Conservation (phyloP, 2,888 invertebrate species). For the Trypoxylon attenuatum region DNA sequence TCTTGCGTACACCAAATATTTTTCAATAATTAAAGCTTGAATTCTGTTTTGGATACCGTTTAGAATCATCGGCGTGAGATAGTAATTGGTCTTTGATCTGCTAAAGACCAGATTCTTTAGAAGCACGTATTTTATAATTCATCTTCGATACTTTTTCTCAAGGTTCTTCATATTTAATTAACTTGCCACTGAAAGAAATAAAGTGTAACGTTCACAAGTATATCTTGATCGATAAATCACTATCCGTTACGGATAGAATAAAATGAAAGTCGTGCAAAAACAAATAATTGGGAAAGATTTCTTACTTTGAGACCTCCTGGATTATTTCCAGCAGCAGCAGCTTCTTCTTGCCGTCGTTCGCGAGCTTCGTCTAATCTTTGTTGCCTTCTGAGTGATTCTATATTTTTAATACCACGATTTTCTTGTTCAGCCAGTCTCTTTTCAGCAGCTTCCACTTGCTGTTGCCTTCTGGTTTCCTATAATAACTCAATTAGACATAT, state of each 20-base stretch:
- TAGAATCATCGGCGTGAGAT: too few relatives aligned
- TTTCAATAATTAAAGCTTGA: too few relatives aligned
- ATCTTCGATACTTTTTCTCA: too few relatives aligned
- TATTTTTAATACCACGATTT: constrained; percentile 80
- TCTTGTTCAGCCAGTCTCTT: constrained; percentile 79
- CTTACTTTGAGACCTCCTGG: constrained; percentile 61
- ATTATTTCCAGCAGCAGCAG: constrained; percentile 58
- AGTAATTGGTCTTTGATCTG: too few relatives aligned
- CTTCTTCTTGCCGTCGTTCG: constrained; percentile 77
- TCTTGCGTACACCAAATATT: too few relatives aligned
- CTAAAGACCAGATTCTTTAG: too few relatives aligned
- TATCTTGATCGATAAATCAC: background rate
- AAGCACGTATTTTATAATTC: too few relatives aligned
- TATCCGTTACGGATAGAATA: background rate
- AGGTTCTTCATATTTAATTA: too few relatives aligned
- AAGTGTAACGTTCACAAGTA: background rate
- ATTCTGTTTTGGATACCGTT: too few relatives aligned
- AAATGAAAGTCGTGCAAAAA: background rate
- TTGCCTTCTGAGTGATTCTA: constrained; percentile 78
- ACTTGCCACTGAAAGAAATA: constrained; percentile 64
- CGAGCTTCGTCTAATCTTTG: constrained; percentile 78
- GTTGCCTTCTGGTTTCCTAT: constrained; percentile 75
- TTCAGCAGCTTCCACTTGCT: constrained; percentile 83
- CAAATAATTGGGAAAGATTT: background rate
- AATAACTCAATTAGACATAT: background rate